phyloP scores from a whole-genome alignment of 2,113 vertebrate species.

The Drymodes brunneopygia region DNA sequence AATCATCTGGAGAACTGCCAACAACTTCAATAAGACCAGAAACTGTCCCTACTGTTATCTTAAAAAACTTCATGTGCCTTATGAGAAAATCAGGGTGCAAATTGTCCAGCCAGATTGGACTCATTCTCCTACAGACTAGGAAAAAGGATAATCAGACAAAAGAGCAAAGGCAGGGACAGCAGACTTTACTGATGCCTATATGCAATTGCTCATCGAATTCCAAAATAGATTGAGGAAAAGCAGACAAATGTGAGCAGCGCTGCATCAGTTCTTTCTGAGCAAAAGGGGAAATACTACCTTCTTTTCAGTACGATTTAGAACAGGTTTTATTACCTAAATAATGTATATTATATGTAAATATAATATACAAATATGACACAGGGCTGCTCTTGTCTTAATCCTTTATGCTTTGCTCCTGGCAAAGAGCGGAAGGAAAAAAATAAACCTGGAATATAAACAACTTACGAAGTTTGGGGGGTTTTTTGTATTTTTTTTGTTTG shows the following conservation, averaged over 20 bases:
- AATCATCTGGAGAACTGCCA: constrained; percentile 40
- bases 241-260: neutral
- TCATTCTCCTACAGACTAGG: neutral
- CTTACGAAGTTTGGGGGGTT: neutral
- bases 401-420: neutral
- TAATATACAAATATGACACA: neutral
- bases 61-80: constrained; percentile 6
- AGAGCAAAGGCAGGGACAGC: neutral
- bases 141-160: constrained; percentile 3
- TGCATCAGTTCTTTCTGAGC: neutral
- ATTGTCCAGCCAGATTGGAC: neutral
- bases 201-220: neutral
- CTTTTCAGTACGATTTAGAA: neutral
- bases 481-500: neutral
- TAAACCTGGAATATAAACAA: neutral
- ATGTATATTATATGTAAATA: neutral
- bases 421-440: neutral
- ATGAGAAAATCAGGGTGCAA: constrained; percentile 27
- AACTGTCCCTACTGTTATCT: constrained; percentile 23
- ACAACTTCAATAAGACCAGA: constrained; percentile 28
- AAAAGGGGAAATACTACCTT: neutral
- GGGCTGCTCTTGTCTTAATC: neutral
- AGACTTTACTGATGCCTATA: neutral
- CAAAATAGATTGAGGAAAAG: neutral
- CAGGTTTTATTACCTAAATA: neutral